Evolutionary conservation across 2,797 vertebrate species (phyloP).

Genomic region (Parambassis ranga): DNA sequence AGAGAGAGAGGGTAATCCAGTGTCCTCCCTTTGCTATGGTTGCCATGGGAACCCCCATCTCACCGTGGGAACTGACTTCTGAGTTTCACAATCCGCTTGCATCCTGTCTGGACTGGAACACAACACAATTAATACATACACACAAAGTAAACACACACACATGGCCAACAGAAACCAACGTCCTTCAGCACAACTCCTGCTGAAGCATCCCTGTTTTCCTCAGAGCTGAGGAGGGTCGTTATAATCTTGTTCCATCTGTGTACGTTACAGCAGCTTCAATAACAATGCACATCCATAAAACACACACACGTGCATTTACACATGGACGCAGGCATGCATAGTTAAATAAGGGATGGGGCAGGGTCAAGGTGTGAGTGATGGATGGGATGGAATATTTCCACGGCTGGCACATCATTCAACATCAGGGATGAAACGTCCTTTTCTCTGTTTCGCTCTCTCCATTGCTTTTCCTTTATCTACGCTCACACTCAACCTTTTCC

Average conservation of each 20-base stretch:
- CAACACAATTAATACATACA: slow-evolving; percentile 57
- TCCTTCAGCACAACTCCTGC: slow-evolving; percentile 20
- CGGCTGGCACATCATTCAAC: slow-evolving; percentile 58
- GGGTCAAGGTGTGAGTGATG: slow-evolving; percentile 70
- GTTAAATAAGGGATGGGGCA: slow-evolving; percentile 18
- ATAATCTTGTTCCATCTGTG: slow-evolving; percentile 18
- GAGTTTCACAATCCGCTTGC: slow-evolving; percentile 72
- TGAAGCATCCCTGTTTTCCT: slow-evolving; percentile 20
- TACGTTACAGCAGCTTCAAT: slow-evolving; percentile 37
- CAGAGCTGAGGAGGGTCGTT: slow-evolving; percentile 3
- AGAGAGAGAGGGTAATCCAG: slow-evolving; percentile 69
- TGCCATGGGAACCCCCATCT: slow-evolving; percentile 79
- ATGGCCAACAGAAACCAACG: neutral
- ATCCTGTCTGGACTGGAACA: slow-evolving; percentile 74
- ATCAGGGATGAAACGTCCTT: slow-evolving; percentile 43
- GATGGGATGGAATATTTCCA: slow-evolving; percentile 56
- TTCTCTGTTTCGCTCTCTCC: slow-evolving; percentile 27
- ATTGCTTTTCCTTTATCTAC: slow-evolving; percentile 38
- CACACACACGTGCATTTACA: neutral
- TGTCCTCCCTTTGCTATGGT: slow-evolving; percentile 76
- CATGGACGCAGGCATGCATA: neutral
- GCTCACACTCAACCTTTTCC: slow-evolving; percentile 45
- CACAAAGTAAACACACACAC: slow-evolving; percentile 8
- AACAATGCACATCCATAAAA: slow-evolving; percentile 1
- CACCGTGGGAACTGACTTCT: slow-evolving; percentile 78